Percentiles rank a stretch among this genome's conserved stretches.
Evolutionary conservation across 1,140 invertebrate genomes (phyloP).

Genomic region (Aphelinus atriplicis): DNA sequence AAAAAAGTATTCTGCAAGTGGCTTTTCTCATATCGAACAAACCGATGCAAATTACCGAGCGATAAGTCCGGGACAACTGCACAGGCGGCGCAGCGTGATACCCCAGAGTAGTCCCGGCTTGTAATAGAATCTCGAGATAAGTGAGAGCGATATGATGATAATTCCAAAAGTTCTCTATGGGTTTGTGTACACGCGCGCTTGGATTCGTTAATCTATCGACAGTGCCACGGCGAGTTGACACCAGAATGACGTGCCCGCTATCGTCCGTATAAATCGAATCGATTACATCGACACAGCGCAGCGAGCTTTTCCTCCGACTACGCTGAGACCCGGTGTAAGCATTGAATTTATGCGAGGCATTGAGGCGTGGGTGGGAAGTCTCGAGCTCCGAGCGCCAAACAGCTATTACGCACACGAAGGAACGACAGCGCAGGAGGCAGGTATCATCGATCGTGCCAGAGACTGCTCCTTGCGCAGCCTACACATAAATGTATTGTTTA

Average conservation of each 20-base stretch:
- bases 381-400: neutral
- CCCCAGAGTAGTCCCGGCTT: neutral
- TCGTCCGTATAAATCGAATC: conserved; percentile 2
- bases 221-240: neutral
- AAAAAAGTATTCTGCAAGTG: no score
- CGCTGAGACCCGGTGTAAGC: no score
- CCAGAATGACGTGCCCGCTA: neutral
- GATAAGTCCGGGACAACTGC: neutral
- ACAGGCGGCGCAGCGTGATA: neutral
- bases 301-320: neutral
- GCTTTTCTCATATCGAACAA: no score
- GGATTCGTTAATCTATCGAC: neutral
- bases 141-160: conserved; percentile 1
- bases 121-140: neutral
- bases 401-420: no score
- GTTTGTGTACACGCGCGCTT: no score
- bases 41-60: neutral
- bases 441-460: no score
- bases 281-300: neutral
- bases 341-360: no score
- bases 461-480: no score
- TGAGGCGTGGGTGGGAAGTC: conserved; percentile 5
- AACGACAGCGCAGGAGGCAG: no score
- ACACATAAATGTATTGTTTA: no score
- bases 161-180: neutral